phyloP scores from a whole-genome alignment of 2,797 vertebrate species.

The Silurus lanzhouensis region DNA sequence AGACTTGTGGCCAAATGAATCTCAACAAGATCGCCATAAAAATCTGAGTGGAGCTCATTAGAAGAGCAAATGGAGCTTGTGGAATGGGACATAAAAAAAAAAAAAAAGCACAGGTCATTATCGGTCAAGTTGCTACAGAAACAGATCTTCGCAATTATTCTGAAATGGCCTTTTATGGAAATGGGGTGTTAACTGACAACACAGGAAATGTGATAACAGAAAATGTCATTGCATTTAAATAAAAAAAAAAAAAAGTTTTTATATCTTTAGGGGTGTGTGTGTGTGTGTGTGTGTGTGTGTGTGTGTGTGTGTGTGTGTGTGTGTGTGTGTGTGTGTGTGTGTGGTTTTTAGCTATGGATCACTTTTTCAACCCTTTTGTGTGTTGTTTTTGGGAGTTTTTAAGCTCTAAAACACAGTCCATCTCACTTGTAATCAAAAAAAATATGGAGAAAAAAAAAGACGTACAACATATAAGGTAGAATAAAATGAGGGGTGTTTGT shows the following conservation, averaged over 20 bases:
- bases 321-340: no score
- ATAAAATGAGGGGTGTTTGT: neutral
- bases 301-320: no score
- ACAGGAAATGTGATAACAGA: neutral
- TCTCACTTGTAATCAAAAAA: neutral
- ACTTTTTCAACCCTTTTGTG: no score
- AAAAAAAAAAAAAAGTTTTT: neutral
- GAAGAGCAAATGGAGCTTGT: no score
- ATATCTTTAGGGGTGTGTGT: neutral
- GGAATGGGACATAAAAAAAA: no score
- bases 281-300: no score
- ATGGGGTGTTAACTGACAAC: neutral
- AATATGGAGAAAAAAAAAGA: neutral
- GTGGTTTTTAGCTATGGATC: no score
- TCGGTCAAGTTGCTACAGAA: neutral
- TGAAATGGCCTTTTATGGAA: neutral
- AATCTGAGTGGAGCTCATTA: no score
- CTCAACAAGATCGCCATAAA: no score
- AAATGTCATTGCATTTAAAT: neutral
- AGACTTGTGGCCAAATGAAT: no score
- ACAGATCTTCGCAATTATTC: neutral
- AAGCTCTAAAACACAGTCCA: neutral
- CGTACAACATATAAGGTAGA: neutral
- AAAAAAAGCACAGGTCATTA: no score
- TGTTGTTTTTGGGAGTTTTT: neutral